A percentile compares a stretch with the other conserved stretches of the same genome.
Conservation (phyloP, 2,797 vertebrate genomes). For the Hybognathus amarus region DNA sequence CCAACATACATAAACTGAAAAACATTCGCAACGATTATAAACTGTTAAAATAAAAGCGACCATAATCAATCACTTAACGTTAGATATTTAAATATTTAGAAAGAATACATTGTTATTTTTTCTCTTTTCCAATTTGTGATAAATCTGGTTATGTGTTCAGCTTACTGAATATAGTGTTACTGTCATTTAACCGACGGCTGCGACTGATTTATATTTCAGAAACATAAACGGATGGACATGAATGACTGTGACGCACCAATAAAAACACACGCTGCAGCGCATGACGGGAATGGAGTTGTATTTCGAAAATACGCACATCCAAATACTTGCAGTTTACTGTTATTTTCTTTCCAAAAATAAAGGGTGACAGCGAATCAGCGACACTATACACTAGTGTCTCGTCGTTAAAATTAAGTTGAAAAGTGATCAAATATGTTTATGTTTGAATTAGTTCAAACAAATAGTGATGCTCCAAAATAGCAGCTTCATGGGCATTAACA, state of each 20-base stretch:
- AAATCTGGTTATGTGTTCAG: not conserved
- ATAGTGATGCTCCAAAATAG: not conserved
- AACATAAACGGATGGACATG: not conserved
- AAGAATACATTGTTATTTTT: not conserved
- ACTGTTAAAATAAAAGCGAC: not conserved
- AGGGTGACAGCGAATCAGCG: too few relatives aligned
- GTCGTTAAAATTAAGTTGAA: not conserved
- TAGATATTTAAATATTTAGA: too few relatives aligned
- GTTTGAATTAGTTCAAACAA: not conserved
- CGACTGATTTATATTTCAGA: not conserved
- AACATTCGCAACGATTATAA: too few relatives aligned
- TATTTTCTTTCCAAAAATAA: constrained; percentile 1
- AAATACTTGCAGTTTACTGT: too few relatives aligned
- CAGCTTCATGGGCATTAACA: not conserved
- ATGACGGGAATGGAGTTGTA: constrained; percentile 40
- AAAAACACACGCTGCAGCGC: constrained; percentile 13
- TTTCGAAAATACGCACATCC: not conserved
- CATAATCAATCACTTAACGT: not conserved
- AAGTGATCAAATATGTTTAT: not conserved
- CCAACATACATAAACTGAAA: not conserved
- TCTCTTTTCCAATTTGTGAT: not conserved
- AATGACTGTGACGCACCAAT: constrained; percentile 36
- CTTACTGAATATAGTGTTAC: not conserved
- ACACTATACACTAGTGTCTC: not conserved
- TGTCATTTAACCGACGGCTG: not conserved